Evolutionary conservation across 2,797 vertebrate genomes (phyloP), one percentile per base, ranked within the genome.

Genomic region (Poecilia wingei): DNA sequence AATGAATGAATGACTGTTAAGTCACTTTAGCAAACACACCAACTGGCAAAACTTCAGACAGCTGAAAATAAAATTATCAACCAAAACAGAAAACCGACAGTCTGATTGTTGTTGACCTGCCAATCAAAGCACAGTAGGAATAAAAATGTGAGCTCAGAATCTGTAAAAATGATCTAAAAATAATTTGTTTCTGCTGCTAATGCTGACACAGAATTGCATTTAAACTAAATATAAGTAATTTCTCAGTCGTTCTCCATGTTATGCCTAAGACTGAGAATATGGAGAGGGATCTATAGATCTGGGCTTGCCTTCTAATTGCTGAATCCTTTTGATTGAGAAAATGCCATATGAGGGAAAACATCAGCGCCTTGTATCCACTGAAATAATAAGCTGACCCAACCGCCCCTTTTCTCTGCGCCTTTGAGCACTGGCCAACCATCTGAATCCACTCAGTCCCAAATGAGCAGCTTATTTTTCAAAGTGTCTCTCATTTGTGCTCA

Each of bases 361-460:
- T 91, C 93, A 89, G 88, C 31, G 83, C 83, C 85, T 90, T 88
- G 86, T 90, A 92, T 90, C 82, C 90, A 81, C 86, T 92, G 88
- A 91, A 95, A 94, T 90, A 94, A 94, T 94, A 95, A 93, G 87
- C 87, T 91, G 94, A 95, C 92, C 93, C 86, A 79, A 89, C 88
- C 87, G 3, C 82, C 84, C 66, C 85, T 86, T 79, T 79, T 78
- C 72, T 70, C 83, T 78, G 82, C 82, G 86, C 87, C 89, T 95
- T 94, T 95, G 93, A 95, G 93, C 85, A 59, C 57, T 12, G 76
- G 90, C 93, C 94, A 95, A 94, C 88, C 94, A 95, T 94, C 92
- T 95, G 94, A 95, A 93, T 95, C 92, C 91, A 94, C 91, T 95
- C 92, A 93, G 80, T 91, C 88, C 88, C 87, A 91, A 95, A 94